Conservation (phyloP, 2,797 vertebrate genomes). For the Anas georgica region DNA sequence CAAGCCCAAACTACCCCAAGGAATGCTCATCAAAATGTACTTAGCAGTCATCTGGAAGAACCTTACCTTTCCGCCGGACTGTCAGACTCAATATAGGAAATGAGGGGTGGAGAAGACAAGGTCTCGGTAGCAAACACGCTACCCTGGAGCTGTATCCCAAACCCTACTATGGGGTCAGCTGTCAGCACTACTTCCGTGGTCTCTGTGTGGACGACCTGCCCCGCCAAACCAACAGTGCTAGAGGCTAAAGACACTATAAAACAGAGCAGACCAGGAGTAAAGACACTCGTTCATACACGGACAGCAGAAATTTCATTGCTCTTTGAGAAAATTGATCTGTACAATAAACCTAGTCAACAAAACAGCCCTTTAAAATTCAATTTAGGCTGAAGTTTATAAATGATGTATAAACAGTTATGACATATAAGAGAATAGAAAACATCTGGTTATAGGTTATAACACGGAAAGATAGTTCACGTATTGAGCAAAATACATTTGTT, state of each 20-base stretch:
- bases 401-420: not conserved
- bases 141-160: conserved; percentile 97
- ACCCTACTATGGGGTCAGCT: conserved; percentile 93
- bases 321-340: not conserved
- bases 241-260: conserved; percentile 94
- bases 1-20: not conserved
- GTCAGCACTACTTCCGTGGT: conserved; percentile 93
- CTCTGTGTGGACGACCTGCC: conserved; percentile 98
- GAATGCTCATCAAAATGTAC: not conserved
- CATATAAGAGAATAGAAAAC: not conserved
- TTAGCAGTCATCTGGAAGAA: not conserved
- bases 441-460: not conserved
- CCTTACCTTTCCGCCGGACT: conserved; percentile 94
- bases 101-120: conserved; percentile 94
- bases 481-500: not conserved
- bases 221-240: conserved; percentile 93
- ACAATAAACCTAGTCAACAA: not conserved
- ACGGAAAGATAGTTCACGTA: not conserved
- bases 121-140: conserved; percentile 97
- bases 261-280: conserved; percentile 50
- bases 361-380: not conserved
- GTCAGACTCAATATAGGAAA: conserved; percentile 97
- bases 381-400: not conserved
- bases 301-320: not conserved
- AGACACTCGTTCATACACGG: conserved; percentile 12